Conservation (phyloP, 35 echinoderm and acorn worm genomes). For the Heliocidaris tuberculata region DNA sequence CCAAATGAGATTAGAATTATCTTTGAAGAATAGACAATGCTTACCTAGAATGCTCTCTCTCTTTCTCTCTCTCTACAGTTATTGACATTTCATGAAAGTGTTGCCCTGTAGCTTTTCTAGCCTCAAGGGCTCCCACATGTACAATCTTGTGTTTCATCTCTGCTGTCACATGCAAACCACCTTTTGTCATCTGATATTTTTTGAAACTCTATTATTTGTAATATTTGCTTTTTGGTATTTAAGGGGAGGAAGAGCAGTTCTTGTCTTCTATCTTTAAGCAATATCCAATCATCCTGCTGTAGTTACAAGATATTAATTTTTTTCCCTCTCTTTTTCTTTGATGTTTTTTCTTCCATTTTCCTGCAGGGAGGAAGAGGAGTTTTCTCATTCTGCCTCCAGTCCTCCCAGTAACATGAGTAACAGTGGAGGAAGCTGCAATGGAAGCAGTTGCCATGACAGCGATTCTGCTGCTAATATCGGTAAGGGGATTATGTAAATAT, state of each 20-base stretch:
- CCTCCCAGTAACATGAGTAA: constrained; percentile 97
- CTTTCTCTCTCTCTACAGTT: not conserved
- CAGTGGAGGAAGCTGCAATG: constrained; percentile 95
- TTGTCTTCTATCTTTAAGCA: not conserved
- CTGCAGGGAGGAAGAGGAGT: constrained; percentile 98
- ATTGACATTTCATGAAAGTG: not conserved
- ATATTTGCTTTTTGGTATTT: too few relatives aligned
- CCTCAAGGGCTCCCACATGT: not conserved
- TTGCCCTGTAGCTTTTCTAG: not conserved
- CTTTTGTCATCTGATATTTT: not conserved
- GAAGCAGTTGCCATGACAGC: constrained; percentile 91
- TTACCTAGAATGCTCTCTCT: not conserved
- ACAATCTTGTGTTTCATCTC: not conserved
- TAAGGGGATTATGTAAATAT: constrained; percentile 55
- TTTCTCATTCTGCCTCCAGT: constrained; percentile 80
- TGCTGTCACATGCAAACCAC: not conserved
- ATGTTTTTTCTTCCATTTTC: constrained; percentile 27
- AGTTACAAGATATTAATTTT: not conserved
- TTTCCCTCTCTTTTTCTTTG: constrained; percentile 17
- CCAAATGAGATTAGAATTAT: not conserved
- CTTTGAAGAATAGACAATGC: not conserved
- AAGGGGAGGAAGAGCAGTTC: not conserved
- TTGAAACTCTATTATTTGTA: not conserved
- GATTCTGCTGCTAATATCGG: constrained; percentile 90
- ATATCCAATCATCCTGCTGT: not conserved